These are phyloP conservation scores for Xestia xanthographa DNA, from an alignment of 2,888 invertebrate genomes.

Conservation along the genomic window DNA sequence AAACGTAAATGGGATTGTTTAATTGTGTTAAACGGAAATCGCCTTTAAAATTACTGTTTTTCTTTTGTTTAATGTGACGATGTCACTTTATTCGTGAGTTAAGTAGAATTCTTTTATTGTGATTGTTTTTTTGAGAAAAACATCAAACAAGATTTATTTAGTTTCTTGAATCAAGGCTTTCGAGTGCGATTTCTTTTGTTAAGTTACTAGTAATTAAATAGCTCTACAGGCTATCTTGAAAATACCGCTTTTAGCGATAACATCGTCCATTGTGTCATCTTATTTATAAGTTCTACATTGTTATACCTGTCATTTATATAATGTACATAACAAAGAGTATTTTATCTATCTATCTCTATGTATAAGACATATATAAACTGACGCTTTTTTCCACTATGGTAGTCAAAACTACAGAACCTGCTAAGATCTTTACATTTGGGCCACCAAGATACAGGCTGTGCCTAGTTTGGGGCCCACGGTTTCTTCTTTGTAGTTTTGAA, in stretches of 20 bases:
- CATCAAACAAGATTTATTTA: background rate
- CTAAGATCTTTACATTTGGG: background rate
- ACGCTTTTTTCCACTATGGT: background rate
- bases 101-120: background rate
- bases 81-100: background rate
- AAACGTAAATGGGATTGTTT: conserved; percentile 17
- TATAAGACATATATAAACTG: too few species aligned
- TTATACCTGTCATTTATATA: background rate
- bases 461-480: too few species aligned
- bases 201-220: background rate
- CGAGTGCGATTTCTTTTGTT: background rate
- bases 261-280: background rate
- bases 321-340: background rate
- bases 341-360: too few species aligned
- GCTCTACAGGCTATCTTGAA: background rate
- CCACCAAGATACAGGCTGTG: too few species aligned
- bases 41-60: conserved; percentile 5
- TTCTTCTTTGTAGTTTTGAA: too few species aligned
- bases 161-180: background rate
- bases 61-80: conserved; percentile 13
- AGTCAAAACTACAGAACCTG: background rate
- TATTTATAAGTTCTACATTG: background rate
- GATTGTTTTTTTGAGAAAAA: background rate
- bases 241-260: background rate
- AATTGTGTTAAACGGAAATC: conserved; percentile 21